Evolutionary conservation across 1,140 invertebrate genomes (phyloP).

Genomic region (Magallana angulata): DNA sequence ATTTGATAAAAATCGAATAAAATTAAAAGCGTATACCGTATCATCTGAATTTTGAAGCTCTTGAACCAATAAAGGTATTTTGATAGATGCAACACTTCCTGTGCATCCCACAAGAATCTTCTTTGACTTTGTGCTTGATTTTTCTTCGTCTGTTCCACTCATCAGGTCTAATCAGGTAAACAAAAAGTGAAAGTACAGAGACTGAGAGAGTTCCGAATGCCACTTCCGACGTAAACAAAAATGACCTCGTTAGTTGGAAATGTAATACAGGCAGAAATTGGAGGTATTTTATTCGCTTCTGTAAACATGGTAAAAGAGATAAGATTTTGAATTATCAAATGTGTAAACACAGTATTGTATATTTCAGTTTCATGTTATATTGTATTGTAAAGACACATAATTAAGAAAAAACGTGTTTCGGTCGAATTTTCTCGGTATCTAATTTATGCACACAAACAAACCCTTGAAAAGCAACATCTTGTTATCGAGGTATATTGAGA

Average conservation of each 20-base stretch:
- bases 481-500: no score
- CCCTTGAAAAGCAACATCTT: no score
- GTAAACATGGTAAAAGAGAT: no score
- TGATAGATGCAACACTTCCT: conserved; percentile 95
- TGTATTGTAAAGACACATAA: no score
- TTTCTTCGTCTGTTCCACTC: conserved; percentile 17
- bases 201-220: background rate
- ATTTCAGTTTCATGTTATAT: no score
- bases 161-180: background rate
- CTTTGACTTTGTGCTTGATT: background rate
- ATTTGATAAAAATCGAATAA: no score
- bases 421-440: background rate
- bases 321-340: no score
- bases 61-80: conserved; percentile 86
- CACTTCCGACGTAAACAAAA: conserved; percentile 11
- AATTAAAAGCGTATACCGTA: conserved; percentile 29
- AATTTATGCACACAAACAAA: background rate
- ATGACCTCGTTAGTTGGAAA: conserved; percentile 21
- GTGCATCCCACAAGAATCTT: conserved; percentile 89
- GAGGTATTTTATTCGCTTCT: background rate
- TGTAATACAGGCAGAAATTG: background rate
- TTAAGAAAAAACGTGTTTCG: background rate
- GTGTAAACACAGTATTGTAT: no score
- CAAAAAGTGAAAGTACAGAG: conserved; percentile 23
- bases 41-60: conserved; percentile 78